Percentiles rank a stretch among this genome's conserved stretches.
phyloP scores from a whole-genome alignment of 2,888 invertebrate species.

The Zygogramma bicolorata region DNA sequence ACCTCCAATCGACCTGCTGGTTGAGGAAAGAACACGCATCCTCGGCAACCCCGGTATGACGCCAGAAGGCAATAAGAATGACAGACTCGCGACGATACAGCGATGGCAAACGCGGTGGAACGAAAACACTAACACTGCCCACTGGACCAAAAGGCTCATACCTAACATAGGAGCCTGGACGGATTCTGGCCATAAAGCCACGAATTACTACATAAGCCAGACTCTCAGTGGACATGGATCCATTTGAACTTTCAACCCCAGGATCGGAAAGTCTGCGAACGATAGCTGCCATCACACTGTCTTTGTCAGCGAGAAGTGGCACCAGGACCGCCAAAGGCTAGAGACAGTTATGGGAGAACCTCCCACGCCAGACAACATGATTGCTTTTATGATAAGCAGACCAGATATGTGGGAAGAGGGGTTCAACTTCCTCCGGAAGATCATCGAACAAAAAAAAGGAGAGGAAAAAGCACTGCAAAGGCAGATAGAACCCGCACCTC shows the following conservation, averaged over 20 bases:
- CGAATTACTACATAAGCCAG: background rate
- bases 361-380: background rate
- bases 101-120: background rate
- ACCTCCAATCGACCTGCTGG: slow-evolving; percentile 32
- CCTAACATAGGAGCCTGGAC: background rate
- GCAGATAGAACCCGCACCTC: background rate
- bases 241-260: background rate
- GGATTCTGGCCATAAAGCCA: background rate
- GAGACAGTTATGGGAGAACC: background rate
- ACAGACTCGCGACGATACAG: background rate
- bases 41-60: background rate
- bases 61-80: background rate
- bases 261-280: background rate
- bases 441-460: background rate
- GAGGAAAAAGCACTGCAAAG: background rate
- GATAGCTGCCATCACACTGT: background rate
- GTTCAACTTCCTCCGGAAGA: background rate
- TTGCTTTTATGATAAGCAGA: background rate
- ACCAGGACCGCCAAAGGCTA: background rate
- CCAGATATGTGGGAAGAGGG: background rate
- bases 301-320: background rate
- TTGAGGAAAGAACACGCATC: slow-evolving; percentile 20
- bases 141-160: background rate
- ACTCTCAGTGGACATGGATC: background rate
- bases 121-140: background rate